Percentiles rank a stretch among this genome's conserved stretches.
These are phyloP conservation scores for Malurus cyaneus DNA, from an alignment of 2,113 vertebrate species.

Conservation along the genomic window DNA sequence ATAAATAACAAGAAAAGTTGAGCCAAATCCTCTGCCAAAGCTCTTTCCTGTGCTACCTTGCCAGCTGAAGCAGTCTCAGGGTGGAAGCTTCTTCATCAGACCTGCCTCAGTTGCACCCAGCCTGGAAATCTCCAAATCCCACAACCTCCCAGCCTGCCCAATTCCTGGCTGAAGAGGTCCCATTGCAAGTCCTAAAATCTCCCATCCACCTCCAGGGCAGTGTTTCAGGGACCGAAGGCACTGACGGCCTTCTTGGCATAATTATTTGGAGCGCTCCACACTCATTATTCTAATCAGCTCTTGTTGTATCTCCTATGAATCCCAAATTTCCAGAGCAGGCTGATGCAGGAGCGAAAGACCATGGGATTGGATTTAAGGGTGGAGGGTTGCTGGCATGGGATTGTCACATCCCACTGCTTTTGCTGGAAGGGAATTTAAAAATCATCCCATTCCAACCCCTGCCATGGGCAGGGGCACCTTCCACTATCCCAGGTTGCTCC, in stretches of 20 bases:
- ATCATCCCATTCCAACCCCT: neutral
- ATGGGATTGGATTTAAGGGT: neutral
- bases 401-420: neutral
- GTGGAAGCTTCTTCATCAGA: neutral
- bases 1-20: neutral
- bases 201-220: neutral
- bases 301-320: neutral
- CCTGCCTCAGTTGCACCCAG: neutral
- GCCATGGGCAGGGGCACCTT: neutral
- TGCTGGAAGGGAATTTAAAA: neutral
- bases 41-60: neutral
- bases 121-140: neutral
- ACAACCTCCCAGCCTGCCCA: neutral
- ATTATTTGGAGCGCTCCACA: neutral
- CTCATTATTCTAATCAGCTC: neutral
- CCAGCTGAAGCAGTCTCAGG: neutral
- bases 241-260: neutral
- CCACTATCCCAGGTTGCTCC: neutral
- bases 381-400: neutral
- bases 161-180: neutral
- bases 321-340: neutral
- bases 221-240: neutral
- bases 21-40: neutral
- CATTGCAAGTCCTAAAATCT: neutral
- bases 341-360: neutral